Evolutionary conservation across 2,888 invertebrate genomes (phyloP), one percentile per base, ranked within the genome.

Genomic region (Pristionchus arcanus): DNA sequence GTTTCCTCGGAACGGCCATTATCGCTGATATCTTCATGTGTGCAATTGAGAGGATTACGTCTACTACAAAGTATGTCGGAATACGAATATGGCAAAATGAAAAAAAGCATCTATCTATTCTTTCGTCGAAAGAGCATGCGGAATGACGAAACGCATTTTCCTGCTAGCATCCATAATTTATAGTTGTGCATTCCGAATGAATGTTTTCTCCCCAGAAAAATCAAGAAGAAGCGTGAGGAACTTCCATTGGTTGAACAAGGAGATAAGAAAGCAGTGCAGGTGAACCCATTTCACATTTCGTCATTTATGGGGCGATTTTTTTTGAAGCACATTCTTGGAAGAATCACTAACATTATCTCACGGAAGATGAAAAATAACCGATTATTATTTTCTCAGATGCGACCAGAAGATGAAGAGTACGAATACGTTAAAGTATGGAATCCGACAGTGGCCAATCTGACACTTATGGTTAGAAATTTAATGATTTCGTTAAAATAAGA

Each of bases 391-490:
- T 49, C 5, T 49, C 42, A 49, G 42, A 49, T 49, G 9, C 42
- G 37, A 37, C 87, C 89, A 4, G 90, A 87, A 4, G 90, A 91
- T 11, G 91, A 91, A 19, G 91, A 92, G 28, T 93, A 96, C n/a
- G 97, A 98, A 95, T 91, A 92, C 87, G 97, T 97, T 92, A 96
- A 98, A 77, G 90, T 93, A 25, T 93, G 93, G 93, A 96, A 96
- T 91, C 96, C 96, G 92, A 96, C 96, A 0, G 96, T 96, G 2
- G 96, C 96, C 88, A 96, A 96, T 92, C 94, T 96, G 81, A 96
- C 96, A 2, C 94, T 96, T 9, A 96, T 96, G 96, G 92, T 92
- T 49, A 9, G 0, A 49, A 19, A 7, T 49, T 49, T 49, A 42
- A 5, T 9, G 11, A 11, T 9, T 49, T 49, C 11, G 13, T 7